Base-by-base conservation (phyloP, 2,888 invertebrate species). In the Gonocerus acuteangulatus region DNA sequence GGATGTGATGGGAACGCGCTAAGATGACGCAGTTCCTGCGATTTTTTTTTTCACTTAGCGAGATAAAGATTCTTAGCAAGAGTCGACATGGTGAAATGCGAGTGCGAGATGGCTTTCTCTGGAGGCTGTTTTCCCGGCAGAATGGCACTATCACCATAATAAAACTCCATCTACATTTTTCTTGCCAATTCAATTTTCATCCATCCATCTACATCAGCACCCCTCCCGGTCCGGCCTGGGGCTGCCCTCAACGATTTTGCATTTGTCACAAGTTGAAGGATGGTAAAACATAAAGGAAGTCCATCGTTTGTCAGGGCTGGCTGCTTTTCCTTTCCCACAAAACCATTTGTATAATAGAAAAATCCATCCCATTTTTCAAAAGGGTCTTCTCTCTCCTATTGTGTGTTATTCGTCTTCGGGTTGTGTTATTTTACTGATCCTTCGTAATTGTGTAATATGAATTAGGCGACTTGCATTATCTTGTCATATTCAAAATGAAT, bases 161-260 rank as follows among this genome's bases (percentile, higher is more conserved):
- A 65, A 65, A 65, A 65, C 56, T 59, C 62, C 56, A 52, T 48
- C 61, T 60, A 62, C 63, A 63, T 63, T 65, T 65, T 63, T 65
- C 63, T 63, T 63, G 44, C 63, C 59, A 60, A 60, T 63, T 51
- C 61, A 63, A 62, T 65, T 63, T 44, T 22, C 27, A 32, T 15
- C 47, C 60, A 65, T 65, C 65, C 49, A 62, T 62, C 65, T 60
- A 48, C 56, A 57, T 62, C 60, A 60, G 49, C n/a, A n/a, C 27
- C 36, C 16, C 32, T 51, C 51, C 32, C 34, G 34, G 51, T 34
- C 51, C 18, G 51, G 34, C 51, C 34, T 16, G 19, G 48, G 45
- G 16, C 61, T 58, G 48, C 9, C 48, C 13, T 4, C 19, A 22
- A 16, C 18, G 44, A 18, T 44, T 44, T 18, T 44, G 22, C 19